phyloP scores from a whole-genome alignment of 2,888 invertebrate genomes.

The Blastobasis lacticolella region DNA sequence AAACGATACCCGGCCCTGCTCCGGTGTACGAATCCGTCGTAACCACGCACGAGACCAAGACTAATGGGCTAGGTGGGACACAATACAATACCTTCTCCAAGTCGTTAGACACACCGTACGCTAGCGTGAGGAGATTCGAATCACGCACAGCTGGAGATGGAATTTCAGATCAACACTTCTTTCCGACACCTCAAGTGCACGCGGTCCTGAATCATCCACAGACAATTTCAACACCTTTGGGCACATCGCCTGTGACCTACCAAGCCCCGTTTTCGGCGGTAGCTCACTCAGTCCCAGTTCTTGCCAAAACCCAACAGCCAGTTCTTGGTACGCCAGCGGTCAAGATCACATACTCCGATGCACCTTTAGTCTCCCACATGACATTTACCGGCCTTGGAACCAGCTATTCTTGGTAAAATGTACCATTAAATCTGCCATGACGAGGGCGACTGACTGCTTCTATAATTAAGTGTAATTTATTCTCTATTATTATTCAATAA shows the following conservation, averaged over 20 bases:
- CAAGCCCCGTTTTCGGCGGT: constrained; percentile 15
- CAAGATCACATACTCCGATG: constrained; percentile 26
- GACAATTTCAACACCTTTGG: constrained; percentile 15
- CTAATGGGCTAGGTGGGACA: constrained; percentile 17
- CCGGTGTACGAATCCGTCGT: constrained; percentile 24
- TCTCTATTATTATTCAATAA: neutral
- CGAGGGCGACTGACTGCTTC: constrained; percentile 38
- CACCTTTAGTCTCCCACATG: constrained; percentile 32
- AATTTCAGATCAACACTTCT: constrained; percentile 6
- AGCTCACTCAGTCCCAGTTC: constrained; percentile 14
- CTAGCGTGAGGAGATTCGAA: constrained; percentile 21
- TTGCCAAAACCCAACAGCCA: constrained; percentile 13
- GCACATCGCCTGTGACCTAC: constrained; percentile 16
- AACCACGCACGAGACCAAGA: constrained; percentile 22
- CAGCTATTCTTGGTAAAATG: constrained; percentile 39
- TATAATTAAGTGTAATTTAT: constrained; percentile 21
- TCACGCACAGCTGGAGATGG: constrained; percentile 14
- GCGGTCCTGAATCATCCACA: constrained; percentile 15
- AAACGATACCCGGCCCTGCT: constrained; percentile 12
- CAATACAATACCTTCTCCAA: constrained; percentile 19
- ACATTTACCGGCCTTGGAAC: constrained; percentile 31
- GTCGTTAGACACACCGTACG: constrained; percentile 18
- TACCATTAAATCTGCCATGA: constrained; percentile 15
- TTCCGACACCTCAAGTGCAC: constrained; percentile 3
- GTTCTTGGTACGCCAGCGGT: constrained; percentile 10